These are phyloP conservation scores for Napeogenes sylphis DNA, from an alignment of 2,888 invertebrate species.

Conservation along the genomic window DNA sequence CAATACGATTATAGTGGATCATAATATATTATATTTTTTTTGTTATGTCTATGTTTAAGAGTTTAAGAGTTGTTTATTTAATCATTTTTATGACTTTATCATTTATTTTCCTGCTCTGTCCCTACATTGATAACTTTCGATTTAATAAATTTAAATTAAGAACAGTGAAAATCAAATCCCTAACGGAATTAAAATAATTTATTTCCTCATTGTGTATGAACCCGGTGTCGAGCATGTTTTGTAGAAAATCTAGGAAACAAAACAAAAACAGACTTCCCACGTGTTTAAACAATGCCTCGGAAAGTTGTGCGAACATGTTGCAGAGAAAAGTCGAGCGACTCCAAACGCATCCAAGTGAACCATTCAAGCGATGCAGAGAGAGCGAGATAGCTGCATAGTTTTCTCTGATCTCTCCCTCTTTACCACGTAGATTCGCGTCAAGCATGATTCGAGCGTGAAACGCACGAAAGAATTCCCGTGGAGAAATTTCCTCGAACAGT, in stretches of 20 bases:
- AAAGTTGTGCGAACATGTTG: conserved; percentile 61
- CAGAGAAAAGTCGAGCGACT: conserved; percentile 56
- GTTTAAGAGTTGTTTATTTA: too few relatives aligned
- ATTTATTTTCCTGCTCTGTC: too few relatives aligned
- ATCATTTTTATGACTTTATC: too few relatives aligned
- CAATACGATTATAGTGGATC: too few relatives aligned
- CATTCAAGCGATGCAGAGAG: conserved; percentile 18
- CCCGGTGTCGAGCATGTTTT: conserved; percentile 17
- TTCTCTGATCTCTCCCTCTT: conserved; percentile 29
- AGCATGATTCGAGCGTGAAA: conserved; percentile 60
- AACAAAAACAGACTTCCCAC: conserved; percentile 56
- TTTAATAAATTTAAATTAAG: too few relatives aligned
- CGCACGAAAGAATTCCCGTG: conserved; percentile 50
- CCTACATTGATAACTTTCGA: too few relatives aligned
- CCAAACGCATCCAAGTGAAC: conserved; percentile 21
- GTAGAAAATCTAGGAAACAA: conserved; percentile 34
- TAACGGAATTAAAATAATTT: background rate
- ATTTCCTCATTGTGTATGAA: conserved; percentile 1
- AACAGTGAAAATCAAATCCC: too few relatives aligned
- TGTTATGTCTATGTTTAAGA: too few relatives aligned
- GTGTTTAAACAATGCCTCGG: conserved; percentile 60
- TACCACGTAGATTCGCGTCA: conserved; percentile 40
- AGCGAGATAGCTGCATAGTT: conserved; percentile 17
- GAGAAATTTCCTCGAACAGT: conserved; percentile 62
- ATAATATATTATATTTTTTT: too few relatives aligned